These are phyloP conservation scores for Netelia fuscicornis DNA, from an alignment of 2,888 invertebrate genomes.

Conservation along the genomic window DNA sequence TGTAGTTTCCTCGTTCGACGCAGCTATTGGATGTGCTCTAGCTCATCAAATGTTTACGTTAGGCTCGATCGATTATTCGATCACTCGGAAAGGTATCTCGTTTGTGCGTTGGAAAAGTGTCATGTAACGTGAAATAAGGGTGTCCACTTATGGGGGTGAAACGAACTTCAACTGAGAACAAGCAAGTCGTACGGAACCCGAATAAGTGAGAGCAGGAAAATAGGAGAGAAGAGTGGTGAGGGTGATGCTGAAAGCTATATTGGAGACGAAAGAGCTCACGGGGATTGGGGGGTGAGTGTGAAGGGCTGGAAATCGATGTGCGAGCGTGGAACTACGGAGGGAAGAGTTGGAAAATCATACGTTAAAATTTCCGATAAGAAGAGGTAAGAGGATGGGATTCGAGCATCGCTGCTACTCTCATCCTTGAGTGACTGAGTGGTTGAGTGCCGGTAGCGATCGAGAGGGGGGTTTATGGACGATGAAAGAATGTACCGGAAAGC, in stretches of 20 bases:
- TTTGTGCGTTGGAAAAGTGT: background rate
- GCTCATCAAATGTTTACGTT: background rate
- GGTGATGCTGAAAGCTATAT: slow-evolving; percentile 27
- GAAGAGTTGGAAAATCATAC: slow-evolving; percentile 51
- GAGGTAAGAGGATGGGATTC: slow-evolving; percentile 22
- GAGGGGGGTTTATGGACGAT: slow-evolving; percentile 6
- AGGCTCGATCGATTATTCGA: background rate
- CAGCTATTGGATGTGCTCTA: slow-evolving; percentile 13
- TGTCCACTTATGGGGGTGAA: slow-evolving; percentile 14
- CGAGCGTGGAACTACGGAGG: slow-evolving; percentile 21
- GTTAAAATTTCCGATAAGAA: slow-evolving; percentile 52
- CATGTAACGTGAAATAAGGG: background rate
- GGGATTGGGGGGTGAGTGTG: slow-evolving; percentile 20
- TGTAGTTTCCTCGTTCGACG: slow-evolving; percentile 21
- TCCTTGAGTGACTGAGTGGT: slow-evolving; percentile 46
- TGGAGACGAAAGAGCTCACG: background rate
- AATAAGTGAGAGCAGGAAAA: slow-evolving; percentile 39
- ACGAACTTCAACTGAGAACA: slow-evolving; percentile 5
- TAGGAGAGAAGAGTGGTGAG: background rate
- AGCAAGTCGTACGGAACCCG: slow-evolving; percentile 23
- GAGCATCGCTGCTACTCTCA: slow-evolving; percentile 32
- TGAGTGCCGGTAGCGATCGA: slow-evolving; percentile 28
- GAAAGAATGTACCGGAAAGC: slow-evolving; percentile 13
- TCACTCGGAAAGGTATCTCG: background rate
- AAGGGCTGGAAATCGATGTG: slow-evolving; percentile 51